phyloP scores from a whole-genome alignment of 2,113 vertebrate species.

The Sardina pilchardus region DNA sequence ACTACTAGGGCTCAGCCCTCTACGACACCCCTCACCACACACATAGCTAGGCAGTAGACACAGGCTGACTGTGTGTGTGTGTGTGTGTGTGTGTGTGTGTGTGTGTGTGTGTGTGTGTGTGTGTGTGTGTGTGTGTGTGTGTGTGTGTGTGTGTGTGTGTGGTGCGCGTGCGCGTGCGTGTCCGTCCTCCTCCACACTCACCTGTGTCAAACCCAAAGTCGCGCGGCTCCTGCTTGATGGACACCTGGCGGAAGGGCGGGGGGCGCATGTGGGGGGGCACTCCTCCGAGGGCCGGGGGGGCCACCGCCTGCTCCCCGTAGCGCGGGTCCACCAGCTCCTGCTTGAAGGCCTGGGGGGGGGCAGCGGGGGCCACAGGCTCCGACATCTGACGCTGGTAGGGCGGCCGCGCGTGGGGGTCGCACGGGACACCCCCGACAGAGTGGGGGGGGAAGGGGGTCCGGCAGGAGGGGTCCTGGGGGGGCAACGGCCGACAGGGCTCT shows the following conservation, averaged over 20 bases:
- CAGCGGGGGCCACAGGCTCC: conserved; percentile 75
- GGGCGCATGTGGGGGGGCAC: conserved; percentile 24
- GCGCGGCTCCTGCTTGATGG: conserved; percentile 90
- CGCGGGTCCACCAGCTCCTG: conserved; percentile 86
- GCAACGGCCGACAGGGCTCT: conserved; percentile 76
- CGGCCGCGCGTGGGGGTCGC: conserved; percentile 71
- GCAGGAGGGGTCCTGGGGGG: conserved; percentile 47
- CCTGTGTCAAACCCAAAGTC: conserved; percentile 91
- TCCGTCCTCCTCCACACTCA: conserved; percentile 50
- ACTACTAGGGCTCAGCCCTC: background rate
- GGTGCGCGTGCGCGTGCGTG: background rate
- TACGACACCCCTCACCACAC: background rate
- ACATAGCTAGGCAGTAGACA: background rate
- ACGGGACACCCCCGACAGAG: conserved; percentile 54
- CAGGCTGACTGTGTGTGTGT: too few relatives aligned
- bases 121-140: background rate
- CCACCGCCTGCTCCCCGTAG: conserved; percentile 72
- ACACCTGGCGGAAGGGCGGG: conserved; percentile 76
- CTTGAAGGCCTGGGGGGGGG: conserved; percentile 80
- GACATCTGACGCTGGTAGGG: conserved; percentile 89
- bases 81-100: too few relatives aligned
- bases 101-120: background rate
- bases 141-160: background rate
- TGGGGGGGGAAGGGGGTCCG: conserved; percentile 73
- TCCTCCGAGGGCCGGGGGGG: conserved; percentile 57